phyloP scores from a whole-genome alignment of 2,797 vertebrate species.

The Melopsittacus undulatus region DNA sequence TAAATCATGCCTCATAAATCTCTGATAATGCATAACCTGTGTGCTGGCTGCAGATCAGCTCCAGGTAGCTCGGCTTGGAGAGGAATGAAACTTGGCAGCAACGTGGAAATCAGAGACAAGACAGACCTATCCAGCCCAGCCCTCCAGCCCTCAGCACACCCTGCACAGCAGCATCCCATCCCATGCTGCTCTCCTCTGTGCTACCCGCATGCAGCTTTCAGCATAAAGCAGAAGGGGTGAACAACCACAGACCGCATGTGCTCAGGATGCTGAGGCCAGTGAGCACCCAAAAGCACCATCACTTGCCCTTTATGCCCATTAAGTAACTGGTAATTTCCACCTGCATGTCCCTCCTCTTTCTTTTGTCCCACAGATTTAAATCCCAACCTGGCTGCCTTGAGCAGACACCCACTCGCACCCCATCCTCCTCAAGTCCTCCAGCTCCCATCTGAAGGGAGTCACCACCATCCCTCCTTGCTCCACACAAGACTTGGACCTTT shows the following conservation, averaged over 20 bases:
- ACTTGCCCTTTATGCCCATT: not conserved
- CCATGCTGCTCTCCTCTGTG: not conserved
- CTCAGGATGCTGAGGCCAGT: not conserved
- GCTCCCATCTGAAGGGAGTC: not conserved
- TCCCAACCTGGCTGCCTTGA: not conserved
- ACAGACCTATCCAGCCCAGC: not conserved
- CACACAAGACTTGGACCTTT: not conserved
- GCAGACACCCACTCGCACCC: not conserved
- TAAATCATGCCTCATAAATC: conserved; percentile 67
- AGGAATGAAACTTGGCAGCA: not conserved
- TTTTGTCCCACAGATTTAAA: not conserved
- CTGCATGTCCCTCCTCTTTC: not conserved
- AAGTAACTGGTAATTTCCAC: not conserved
- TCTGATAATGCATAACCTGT: conserved; percentile 27
- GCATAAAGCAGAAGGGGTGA: not conserved
- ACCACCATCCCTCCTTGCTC: not conserved
- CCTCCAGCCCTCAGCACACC: not conserved
- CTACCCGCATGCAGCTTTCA: not conserved
- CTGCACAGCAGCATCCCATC: not conserved
- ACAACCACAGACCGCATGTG: not conserved
- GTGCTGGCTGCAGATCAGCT: not conserved
- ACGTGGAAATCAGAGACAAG: not conserved
- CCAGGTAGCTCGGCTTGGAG: conserved; percentile 5
- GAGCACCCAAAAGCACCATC: not conserved
- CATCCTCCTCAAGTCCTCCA: not conserved